These are phyloP conservation scores for Mus minutoides DNA, from an alignment of 2,797 vertebrate species.

Conservation along the genomic window DNA sequence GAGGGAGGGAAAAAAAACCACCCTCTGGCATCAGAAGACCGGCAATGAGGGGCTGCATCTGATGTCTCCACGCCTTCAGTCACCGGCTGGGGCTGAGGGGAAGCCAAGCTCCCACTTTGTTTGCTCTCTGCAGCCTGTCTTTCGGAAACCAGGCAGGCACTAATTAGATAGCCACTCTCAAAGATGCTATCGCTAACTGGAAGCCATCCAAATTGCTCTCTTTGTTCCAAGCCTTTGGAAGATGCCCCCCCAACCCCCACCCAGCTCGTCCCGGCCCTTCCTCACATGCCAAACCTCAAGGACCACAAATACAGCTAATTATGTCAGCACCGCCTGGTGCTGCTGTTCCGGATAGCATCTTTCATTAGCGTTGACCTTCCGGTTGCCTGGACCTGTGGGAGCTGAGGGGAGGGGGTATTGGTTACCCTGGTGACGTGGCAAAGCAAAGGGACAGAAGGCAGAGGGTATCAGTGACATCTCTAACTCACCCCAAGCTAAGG, in stretches of 20 bases:
- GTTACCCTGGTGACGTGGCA: conserved; percentile 20
- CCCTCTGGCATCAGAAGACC: neutral
- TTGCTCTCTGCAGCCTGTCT: conserved; percentile 62
- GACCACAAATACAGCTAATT: conserved; percentile 83
- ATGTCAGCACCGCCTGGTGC: conserved; percentile 68
- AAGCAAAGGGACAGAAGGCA: neutral
- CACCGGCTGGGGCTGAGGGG: conserved; percentile 47
- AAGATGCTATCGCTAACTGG: conserved; percentile 81
- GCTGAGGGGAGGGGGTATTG: neutral
- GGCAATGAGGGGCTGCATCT: neutral
- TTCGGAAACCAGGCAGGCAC: conserved; percentile 64
- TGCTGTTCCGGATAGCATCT: conserved; percentile 81
- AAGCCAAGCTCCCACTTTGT: conserved; percentile 67
- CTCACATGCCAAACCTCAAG: conserved; percentile 67
- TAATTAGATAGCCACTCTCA: conserved; percentile 84
- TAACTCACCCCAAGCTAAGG: neutral
- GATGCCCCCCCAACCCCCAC: neutral
- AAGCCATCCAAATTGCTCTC: conserved; percentile 82
- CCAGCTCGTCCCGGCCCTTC: neutral
- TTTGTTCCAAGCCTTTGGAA: conserved; percentile 77
- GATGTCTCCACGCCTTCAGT: neutral
- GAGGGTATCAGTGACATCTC: neutral
- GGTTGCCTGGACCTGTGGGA: rapidly evolving
- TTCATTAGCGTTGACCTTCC: conserved; percentile 83
- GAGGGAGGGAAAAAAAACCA: no score